Conservation (phyloP, 2,888 invertebrate genomes). For the Heliconius sara region DNA sequence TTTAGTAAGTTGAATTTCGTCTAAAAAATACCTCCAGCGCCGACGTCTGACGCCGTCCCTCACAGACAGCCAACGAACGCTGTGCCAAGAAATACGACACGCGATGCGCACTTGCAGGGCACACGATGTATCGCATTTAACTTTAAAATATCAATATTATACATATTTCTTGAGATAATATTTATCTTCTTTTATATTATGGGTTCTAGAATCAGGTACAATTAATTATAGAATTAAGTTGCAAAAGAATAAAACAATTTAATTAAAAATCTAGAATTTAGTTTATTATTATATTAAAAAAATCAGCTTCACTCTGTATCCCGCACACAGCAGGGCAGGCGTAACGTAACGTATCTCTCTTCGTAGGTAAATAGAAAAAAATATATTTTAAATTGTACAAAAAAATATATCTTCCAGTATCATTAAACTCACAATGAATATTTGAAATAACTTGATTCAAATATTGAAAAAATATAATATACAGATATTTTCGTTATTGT, state of each 20-base stretch:
- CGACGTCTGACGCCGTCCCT: background rate
- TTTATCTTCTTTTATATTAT: background rate
- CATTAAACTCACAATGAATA: background rate
- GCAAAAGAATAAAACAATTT: no score
- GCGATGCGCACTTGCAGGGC: slow-evolving; percentile 7
- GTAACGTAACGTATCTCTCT: background rate
- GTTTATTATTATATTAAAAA: no score
- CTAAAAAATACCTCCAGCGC: background rate
- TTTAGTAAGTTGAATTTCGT: background rate
- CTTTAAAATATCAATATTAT: slow-evolving; percentile 10
- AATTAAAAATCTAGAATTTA: no score
- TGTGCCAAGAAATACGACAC: slow-evolving; percentile 24
- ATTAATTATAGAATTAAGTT: no score
- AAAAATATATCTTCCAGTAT: background rate
- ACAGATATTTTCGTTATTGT: background rate
- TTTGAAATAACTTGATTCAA: background rate
- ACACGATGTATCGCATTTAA: background rate
- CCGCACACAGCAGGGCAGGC: no score
- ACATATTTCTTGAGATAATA: background rate
- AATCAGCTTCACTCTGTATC: no score
- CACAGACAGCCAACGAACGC: background rate
- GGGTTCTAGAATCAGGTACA: no score
- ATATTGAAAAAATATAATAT: background rate
- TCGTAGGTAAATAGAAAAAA: background rate
- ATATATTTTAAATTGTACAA: background rate